phyloP scores from a whole-genome alignment of 2,888 invertebrate species.

The Hypselothyrea guttata region DNA sequence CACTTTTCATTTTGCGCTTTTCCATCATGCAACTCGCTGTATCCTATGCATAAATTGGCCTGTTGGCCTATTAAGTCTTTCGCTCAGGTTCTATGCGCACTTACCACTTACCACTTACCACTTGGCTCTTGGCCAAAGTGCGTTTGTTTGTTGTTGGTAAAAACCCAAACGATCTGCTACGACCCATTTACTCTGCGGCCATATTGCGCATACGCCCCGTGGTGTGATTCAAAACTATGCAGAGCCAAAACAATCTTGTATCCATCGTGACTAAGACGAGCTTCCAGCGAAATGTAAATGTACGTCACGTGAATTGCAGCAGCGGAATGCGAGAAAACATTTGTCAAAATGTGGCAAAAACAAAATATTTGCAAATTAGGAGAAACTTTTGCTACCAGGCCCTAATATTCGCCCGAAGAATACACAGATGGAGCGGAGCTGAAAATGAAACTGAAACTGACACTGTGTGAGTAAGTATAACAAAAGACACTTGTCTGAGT shows the following conservation, averaged over 20 bases:
- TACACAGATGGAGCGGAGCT: conserved; percentile 59
- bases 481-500: conserved; percentile 77
- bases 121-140: conserved; percentile 59
- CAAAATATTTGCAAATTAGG: conserved; percentile 74
- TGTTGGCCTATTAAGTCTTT: conserved; percentile 73
- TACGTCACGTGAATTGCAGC: conserved; percentile 63
- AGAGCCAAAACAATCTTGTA: not conserved
- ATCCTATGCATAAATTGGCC: conserved; percentile 57
- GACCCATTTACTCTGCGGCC: conserved; percentile 61
- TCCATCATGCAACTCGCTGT: conserved; percentile 31
- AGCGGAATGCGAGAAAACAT: conserved; percentile 53
- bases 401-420: conserved; percentile 32
- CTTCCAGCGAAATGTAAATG: conserved; percentile 58
- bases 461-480: conserved; percentile 20
- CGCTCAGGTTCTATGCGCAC: conserved; percentile 49
- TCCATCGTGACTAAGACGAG: conserved; percentile 52
- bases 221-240: conserved; percentile 35
- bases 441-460: conserved; percentile 34
- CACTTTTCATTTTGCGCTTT: conserved; percentile 80
- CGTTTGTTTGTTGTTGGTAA: conserved; percentile 36
- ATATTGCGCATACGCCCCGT: conserved; percentile 59
- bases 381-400: conserved; percentile 61
- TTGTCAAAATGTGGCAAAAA: conserved; percentile 18
- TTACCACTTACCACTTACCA: too few relatives aligned
- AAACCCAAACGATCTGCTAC: conserved; percentile 43